phyloP scores from a whole-genome alignment of 2,888 invertebrate species.

The Agrenia bidenticulata region DNA sequence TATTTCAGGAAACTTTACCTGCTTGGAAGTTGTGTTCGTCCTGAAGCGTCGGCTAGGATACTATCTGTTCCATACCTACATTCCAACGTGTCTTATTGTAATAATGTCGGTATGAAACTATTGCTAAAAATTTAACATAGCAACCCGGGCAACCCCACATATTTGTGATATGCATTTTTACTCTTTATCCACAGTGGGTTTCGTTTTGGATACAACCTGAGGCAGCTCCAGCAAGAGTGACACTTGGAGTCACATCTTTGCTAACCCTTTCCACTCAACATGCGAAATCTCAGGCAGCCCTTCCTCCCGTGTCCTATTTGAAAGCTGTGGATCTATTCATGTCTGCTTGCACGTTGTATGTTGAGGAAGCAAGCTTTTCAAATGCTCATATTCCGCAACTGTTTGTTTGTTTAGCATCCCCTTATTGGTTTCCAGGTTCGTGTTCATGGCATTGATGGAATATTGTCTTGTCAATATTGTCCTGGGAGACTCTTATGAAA shows the following conservation, averaged over 20 bases:
- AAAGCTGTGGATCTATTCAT: conserved; percentile 91
- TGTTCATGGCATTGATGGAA: conserved; percentile 92
- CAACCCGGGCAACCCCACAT: not conserved
- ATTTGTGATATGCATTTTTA: not conserved
- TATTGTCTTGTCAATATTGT: conserved; percentile 86
- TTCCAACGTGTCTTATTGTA: conserved; percentile 90
- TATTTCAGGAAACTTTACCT: conserved; percentile 80
- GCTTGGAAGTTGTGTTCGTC: conserved; percentile 85
- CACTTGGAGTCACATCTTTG: conserved; percentile 85
- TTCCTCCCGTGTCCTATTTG: conserved; percentile 89
- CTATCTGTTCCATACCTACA: conserved; percentile 89
- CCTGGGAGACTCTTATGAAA: conserved; percentile 69
- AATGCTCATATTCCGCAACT: not conserved
- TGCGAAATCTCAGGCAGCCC: conserved; percentile 87
- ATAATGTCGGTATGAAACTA: conserved; percentile 50
- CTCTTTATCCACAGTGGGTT: conserved; percentile 68
- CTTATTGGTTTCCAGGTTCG: conserved; percentile 63
- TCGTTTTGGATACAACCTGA: conserved; percentile 95
- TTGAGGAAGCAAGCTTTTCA: not conserved
- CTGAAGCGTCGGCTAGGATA: conserved; percentile 85
- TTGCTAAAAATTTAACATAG: not conserved
- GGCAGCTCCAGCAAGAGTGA: conserved; percentile 88
- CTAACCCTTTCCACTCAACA: conserved; percentile 88
- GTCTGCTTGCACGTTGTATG: conserved; percentile 85
- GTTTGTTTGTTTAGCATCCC: not conserved